Conservation (phyloP, 2,113 vertebrate species). For the Myanophis thanlyinensis region DNA sequence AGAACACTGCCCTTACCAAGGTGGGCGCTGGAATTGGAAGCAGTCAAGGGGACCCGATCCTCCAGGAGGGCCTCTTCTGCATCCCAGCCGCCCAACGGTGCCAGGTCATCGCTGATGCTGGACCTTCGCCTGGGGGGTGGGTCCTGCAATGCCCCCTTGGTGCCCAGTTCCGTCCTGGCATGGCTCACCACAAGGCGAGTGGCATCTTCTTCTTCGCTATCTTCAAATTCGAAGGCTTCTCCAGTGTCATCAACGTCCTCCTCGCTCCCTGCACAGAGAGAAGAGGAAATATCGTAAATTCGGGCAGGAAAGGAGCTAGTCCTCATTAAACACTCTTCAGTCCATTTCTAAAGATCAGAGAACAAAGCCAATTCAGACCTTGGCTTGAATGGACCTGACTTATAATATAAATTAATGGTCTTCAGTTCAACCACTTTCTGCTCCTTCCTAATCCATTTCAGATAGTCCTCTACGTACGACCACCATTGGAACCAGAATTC, state of each 20-base stretch:
- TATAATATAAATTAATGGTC: not conserved
- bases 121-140: slow-evolving; percentile 2
- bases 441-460: not conserved
- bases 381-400: not conserved
- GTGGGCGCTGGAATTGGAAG: not conserved
- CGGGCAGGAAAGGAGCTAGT: too few species aligned
- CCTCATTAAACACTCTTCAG: not conserved
- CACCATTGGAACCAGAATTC: too few species aligned
- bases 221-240: slow-evolving; percentile 56
- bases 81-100: not conserved
- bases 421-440: not conserved
- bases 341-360: not conserved
- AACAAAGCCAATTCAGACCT: not conserved
- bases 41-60: not conserved
- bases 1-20: slow-evolving; percentile 27
- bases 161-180: not conserved
- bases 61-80: not conserved
- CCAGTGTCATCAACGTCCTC: slow-evolving; percentile 20
- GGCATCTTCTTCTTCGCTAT: slow-evolving; percentile 47
- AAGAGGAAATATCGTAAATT: not conserved
- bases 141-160: not conserved
- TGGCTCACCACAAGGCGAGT: slow-evolving; percentile 8
- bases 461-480: not conserved
- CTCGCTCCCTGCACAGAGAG: not conserved
- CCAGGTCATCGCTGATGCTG: not conserved